phyloP scores from a whole-genome alignment of 2,888 invertebrate species.

The Morpho helenor region DNA sequence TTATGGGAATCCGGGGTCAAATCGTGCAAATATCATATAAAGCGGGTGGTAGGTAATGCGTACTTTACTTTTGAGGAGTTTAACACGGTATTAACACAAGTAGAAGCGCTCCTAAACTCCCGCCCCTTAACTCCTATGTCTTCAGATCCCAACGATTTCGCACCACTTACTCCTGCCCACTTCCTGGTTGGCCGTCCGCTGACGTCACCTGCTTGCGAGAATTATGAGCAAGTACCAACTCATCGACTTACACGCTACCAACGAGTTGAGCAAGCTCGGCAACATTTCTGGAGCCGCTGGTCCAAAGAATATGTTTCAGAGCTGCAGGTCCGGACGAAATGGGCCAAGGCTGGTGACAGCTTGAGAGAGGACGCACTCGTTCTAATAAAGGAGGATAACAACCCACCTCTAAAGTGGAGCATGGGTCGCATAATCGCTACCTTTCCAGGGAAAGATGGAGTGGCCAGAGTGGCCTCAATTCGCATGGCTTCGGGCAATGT shows the following conservation, averaged over 20 bases:
- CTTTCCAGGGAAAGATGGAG: slow-evolving; percentile 20
- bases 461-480: slow-evolving; percentile 24
- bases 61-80: slow-evolving; percentile 27
- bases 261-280: slow-evolving; percentile 15
- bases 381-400: neutral
- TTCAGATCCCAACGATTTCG: slow-evolving; percentile 2
- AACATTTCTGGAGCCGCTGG: slow-evolving; percentile 27
- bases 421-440: slow-evolving; percentile 18
- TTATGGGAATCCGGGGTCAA: slow-evolving; percentile 21
- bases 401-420: slow-evolving; percentile 1
- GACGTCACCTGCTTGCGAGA: neutral
- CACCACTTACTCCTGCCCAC: slow-evolving; percentile 3
- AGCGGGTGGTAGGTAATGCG: slow-evolving; percentile 17
- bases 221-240: neutral
- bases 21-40: slow-evolving; percentile 17
- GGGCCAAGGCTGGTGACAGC: slow-evolving; percentile 1
- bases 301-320: slow-evolving; percentile 22
- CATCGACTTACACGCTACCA: slow-evolving; percentile 12
- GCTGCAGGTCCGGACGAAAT: slow-evolving; percentile 20
- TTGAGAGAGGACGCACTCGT: neutral
- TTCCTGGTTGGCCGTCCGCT: too few species aligned
- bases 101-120: slow-evolving; percentile 5
- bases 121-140: slow-evolving; percentile 3
- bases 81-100: slow-evolving; percentile 14
- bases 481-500: slow-evolving; percentile 12